These are phyloP conservation scores for Kryptolebias marmoratus DNA, from an alignment of 2,113 vertebrate genomes.

Conservation along the genomic window DNA sequence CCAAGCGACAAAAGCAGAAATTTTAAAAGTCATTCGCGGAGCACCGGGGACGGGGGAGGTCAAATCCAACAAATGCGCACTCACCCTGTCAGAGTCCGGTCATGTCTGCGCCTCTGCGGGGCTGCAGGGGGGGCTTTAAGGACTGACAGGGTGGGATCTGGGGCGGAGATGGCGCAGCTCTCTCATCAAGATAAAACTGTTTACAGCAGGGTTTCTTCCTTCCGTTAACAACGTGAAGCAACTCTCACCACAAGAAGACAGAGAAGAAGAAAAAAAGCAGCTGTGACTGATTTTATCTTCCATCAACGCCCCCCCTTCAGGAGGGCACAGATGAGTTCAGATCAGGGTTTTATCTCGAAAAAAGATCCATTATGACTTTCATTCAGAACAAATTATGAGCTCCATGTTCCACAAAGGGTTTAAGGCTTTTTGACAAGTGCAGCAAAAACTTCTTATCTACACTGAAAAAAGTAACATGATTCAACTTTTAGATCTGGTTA, in stretches of 20 bases:
- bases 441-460: too few species aligned
- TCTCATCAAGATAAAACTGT: conserved; percentile 59
- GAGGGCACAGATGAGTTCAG: background rate
- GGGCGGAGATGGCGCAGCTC: conserved; percentile 51
- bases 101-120: conserved; percentile 1
- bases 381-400: too few species aligned
- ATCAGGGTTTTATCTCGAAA: background rate
- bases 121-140: conserved; percentile 9
- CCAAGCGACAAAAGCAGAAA: background rate
- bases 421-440: too few species aligned
- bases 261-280: background rate
- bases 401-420: too few species aligned
- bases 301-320: background rate
- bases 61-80: background rate
- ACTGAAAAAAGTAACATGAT: too few species aligned
- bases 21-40: too few species aligned
- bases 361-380: background rate
- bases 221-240: conserved; percentile 16
- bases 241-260: background rate
- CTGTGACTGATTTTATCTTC: background rate
- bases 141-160: conserved; percentile 41
- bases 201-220: conserved; percentile 37
- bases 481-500: too few species aligned
- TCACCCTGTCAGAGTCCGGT: conserved; percentile 32
- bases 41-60: too few species aligned